A percentile compares a stretch with the other conserved stretches of the same genome.
Evolutionary conservation across 1,140 invertebrate species (phyloP).

Genomic region (Euura lappo): DNA sequence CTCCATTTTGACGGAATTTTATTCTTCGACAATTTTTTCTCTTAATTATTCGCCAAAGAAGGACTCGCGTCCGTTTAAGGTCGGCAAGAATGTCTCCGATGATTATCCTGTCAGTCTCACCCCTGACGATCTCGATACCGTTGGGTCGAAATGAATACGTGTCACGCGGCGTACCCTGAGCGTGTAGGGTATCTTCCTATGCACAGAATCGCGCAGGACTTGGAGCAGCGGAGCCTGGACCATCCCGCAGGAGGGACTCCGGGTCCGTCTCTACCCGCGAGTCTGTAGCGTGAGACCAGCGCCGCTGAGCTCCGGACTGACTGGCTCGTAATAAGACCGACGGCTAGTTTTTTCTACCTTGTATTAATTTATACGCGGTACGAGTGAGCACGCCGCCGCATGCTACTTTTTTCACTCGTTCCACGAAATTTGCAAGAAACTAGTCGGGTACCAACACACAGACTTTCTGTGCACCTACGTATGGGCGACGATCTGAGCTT

Average conservation of each 20-base stretch:
- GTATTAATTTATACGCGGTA: constrained; percentile 61
- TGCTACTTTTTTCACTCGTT: constrained; percentile 55
- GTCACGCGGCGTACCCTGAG: too few species aligned
- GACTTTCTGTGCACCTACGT: too few species aligned
- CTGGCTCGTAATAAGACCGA: constrained; percentile 59
- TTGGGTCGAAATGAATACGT: too few species aligned
- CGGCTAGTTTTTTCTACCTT: constrained; percentile 57
- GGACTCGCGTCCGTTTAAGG: too few species aligned
- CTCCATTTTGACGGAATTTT: too few species aligned
- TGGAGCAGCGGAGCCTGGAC: constrained; percentile 8
- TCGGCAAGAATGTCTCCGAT: too few species aligned
- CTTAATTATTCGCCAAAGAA: too few species aligned
- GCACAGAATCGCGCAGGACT: too few species aligned
- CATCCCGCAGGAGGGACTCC: constrained; percentile 10
- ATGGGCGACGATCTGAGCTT: not conserved
- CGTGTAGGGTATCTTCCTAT: too few species aligned
- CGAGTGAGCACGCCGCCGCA: constrained; percentile 52
- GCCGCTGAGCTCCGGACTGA: constrained; percentile 19
- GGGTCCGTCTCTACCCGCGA: not conserved
- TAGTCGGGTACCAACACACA: constrained; percentile 50
- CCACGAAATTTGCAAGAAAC: constrained; percentile 64
- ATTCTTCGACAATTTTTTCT: too few species aligned
- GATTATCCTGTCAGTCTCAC: too few species aligned
- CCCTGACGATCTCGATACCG: too few species aligned
- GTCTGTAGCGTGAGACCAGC: constrained; percentile 55